Conservation (phyloP, 2,888 invertebrate species). For the Heliconius aoede region DNA sequence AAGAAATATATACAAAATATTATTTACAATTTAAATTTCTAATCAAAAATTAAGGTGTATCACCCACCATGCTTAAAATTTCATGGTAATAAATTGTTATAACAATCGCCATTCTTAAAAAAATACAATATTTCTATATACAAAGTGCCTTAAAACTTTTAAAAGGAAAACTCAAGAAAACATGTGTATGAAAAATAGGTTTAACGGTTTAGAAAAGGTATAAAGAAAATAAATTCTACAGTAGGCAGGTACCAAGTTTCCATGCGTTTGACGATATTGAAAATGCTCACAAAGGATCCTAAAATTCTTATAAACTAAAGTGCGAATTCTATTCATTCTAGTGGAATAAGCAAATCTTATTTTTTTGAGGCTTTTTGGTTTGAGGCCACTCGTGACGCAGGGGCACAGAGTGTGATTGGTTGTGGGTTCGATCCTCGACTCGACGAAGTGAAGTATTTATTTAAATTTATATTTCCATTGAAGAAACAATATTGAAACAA, state of each 20-base stretch:
- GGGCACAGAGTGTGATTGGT: too few species aligned
- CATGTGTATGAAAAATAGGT: conserved; percentile 13
- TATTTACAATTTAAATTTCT: conserved; percentile 12
- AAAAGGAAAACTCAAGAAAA: not conserved
- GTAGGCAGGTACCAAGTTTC: not conserved
- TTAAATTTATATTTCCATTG: too few species aligned
- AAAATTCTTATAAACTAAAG: conserved; percentile 10
- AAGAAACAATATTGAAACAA: too few species aligned
- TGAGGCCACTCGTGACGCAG: too few species aligned
- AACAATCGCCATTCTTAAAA: not conserved
- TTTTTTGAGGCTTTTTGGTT: too few species aligned
- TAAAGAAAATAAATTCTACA: conserved; percentile 2
- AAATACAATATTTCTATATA: not conserved
- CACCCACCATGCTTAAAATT: conserved; percentile 12
- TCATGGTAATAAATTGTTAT: not conserved
- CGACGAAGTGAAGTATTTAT: too few species aligned
- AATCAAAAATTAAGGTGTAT: not conserved
- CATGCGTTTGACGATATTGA: conserved; percentile 19
- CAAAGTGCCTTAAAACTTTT: not conserved
- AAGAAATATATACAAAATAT: conserved; percentile 24
- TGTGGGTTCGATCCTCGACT: too few species aligned
- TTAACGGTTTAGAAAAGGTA: conserved; percentile 3
- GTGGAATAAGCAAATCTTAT: not conserved
- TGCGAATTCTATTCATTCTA: not conserved
- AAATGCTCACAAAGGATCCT: conserved; percentile 13